A percentile compares a stretch with the other conserved stretches of the same genome.
Conservation (phyloP, 2,888 invertebrate species). For the Tachina lurida region DNA sequence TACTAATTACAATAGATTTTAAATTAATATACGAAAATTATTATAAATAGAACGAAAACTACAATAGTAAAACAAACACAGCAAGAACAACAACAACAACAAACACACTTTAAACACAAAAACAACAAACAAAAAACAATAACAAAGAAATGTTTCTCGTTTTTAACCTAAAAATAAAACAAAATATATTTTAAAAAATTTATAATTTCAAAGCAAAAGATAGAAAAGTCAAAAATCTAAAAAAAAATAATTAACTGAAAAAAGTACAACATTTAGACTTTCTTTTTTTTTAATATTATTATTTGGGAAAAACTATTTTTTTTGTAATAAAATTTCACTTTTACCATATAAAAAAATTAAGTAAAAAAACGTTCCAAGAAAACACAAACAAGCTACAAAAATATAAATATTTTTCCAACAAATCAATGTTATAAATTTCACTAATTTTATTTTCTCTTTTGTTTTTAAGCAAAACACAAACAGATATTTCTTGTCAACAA, state of each 20-base stretch:
- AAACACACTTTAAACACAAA: constrained; percentile 55
- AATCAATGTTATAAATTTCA: constrained; percentile 8
- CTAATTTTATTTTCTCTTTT: constrained; percentile 1
- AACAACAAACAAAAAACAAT: constrained; percentile 59
- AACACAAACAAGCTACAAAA: constrained; percentile 41
- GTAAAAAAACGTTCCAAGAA: constrained; percentile 46
- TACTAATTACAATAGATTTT: constrained; percentile 73
- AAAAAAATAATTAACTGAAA: constrained; percentile 75
- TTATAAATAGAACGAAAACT: constrained; percentile 62
- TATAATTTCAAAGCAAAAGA: constrained; percentile 67
- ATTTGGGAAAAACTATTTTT: constrained; percentile 35
- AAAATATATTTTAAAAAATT: constrained; percentile 70
- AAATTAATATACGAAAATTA: constrained; percentile 62
- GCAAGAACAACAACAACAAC: constrained; percentile 30
- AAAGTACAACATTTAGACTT: constrained; percentile 78
- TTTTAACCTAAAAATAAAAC: constrained; percentile 71
- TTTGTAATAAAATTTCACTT: constrained; percentile 58
- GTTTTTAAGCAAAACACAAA: constrained; percentile 8
- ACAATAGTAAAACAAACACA: constrained; percentile 72
- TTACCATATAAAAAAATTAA: constrained; percentile 69
- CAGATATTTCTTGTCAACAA: not conserved
- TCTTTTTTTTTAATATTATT: constrained; percentile 62
- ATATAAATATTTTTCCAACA: constrained; percentile 43
- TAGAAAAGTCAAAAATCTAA: constrained; percentile 63
- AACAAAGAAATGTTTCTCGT: constrained; percentile 75